These are phyloP conservation scores for Catostylus mosaicus DNA, from an alignment of 30 jellyfish, hydroid and myxozoan genomes.

Conservation along the genomic window DNA sequence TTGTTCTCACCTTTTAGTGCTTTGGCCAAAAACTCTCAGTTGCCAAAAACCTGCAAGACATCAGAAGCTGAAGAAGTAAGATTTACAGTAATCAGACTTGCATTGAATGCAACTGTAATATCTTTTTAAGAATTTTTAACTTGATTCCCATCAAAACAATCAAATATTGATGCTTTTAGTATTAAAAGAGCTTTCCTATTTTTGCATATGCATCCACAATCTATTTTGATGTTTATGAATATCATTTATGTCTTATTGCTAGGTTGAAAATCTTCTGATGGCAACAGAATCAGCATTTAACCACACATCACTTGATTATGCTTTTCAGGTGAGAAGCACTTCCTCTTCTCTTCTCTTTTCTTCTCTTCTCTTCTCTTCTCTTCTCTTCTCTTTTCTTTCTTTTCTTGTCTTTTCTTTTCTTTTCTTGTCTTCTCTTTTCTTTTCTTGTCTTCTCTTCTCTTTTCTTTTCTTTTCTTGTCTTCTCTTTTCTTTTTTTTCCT, in stretches of 20 bases:
- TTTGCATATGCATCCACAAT: no score
- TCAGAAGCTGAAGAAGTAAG: slow-evolving; percentile 95
- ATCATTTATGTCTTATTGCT: no score
- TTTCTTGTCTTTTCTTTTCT: neutral
- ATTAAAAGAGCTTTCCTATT: no score
- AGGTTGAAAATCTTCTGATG: slow-evolving; percentile 87
- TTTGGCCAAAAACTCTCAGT: slow-evolving; percentile 71
- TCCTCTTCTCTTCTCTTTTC: neutral
- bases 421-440: neutral
- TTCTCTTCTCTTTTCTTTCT: neutral
- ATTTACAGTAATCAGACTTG: no score
- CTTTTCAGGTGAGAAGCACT: slow-evolving; percentile 75
- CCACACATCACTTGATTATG: slow-evolving; percentile 95
- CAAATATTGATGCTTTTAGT: no score
- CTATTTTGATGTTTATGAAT: no score
- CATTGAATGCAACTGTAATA: no score
- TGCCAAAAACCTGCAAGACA: slow-evolving; percentile 83
- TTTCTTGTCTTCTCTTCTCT: neutral
- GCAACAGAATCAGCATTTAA: slow-evolving; percentile 96
- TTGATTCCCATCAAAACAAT: no score
- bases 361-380: neutral
- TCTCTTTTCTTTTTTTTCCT: neutral
- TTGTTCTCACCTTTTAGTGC: no score
- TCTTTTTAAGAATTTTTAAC: no score
- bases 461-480: neutral